These are phyloP conservation scores for Neolamprologus devosi DNA, from an alignment of 2,113 vertebrate genomes.

Conservation along the genomic window DNA sequence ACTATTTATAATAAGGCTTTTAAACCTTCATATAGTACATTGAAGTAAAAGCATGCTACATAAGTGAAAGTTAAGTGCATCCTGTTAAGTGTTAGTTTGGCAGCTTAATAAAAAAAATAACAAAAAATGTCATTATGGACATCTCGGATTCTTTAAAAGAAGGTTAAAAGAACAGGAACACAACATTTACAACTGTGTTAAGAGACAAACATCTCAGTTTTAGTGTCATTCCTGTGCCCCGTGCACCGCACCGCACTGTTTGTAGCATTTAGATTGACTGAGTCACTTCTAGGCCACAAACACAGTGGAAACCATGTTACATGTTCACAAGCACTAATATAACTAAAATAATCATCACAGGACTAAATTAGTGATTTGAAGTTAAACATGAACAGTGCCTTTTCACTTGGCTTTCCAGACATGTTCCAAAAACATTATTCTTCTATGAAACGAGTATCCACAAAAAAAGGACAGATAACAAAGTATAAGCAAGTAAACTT, in stretches of 20 bases:
- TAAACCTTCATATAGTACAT: neutral
- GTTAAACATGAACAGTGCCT: neutral
- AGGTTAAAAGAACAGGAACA: neutral
- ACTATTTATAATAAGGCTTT: neutral
- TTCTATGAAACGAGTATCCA: neutral
- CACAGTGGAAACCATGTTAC: neutral
- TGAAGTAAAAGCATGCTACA: neutral
- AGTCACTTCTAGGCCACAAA: neutral
- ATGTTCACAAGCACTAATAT: rapidly evolving
- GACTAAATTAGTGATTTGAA: neutral
- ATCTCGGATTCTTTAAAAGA: rapidly evolving
- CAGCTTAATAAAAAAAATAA: neutral
- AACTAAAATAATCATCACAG: neutral
- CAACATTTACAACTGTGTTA: neutral
- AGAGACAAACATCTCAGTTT: neutral
- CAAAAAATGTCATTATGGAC: rapidly evolving
- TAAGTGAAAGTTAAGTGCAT: neutral
- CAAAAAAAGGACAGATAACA: neutral
- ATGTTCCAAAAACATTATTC: neutral
- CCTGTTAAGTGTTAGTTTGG: neutral
- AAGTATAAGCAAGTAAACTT: neutral
- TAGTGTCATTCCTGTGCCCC: rapidly evolving
- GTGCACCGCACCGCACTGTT: rapidly evolving
- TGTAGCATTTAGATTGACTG: neutral
- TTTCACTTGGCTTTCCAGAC: neutral